Evolutionary conservation across 37 sponge, comb jelly and placozoan species (phyloP).

Genomic region (Theonella swinhoei): DNA sequence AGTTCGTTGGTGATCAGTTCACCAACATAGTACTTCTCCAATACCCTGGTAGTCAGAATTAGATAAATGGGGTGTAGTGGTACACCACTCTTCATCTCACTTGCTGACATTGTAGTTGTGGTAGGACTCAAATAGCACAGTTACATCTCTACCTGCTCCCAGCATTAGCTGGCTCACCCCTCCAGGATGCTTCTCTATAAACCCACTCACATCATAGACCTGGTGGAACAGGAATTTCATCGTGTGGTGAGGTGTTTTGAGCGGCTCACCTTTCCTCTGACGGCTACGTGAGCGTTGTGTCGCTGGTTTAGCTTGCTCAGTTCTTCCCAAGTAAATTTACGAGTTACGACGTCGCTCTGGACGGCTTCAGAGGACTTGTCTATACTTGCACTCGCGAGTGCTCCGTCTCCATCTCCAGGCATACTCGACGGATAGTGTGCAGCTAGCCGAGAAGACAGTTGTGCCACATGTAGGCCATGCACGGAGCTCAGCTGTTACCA

Average conservation of each 20-base stretch:
- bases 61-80: neutral
- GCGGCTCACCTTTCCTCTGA: conserved; percentile 81
- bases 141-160: conserved; percentile 92
- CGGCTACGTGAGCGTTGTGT: conserved; percentile 90
- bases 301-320: conserved; percentile 80
- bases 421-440: neutral
- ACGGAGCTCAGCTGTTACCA: too few relatives aligned
- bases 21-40: conserved; percentile 94
- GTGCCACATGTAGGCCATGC: too few relatives aligned
- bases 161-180: conserved; percentile 92
- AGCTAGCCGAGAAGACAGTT: too few relatives aligned
- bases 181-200: conserved; percentile 89
- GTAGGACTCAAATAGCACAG: conserved; percentile 93
- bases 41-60: conserved; percentile 41
- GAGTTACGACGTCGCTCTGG: neutral
- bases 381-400: neutral
- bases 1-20: conserved; percentile 84
- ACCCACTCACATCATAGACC: conserved; percentile 92
- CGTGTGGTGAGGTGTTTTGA: neutral
- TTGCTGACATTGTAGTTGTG: conserved; percentile 71
- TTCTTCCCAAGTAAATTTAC: conserved; percentile 81
- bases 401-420: conserved; percentile 22
- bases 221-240: conserved; percentile 20
- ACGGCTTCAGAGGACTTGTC: neutral
- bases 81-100: conserved; percentile 21